phyloP scores from a whole-genome alignment of 1,140 invertebrate species.

The Brachionus plicatilis region DNA sequence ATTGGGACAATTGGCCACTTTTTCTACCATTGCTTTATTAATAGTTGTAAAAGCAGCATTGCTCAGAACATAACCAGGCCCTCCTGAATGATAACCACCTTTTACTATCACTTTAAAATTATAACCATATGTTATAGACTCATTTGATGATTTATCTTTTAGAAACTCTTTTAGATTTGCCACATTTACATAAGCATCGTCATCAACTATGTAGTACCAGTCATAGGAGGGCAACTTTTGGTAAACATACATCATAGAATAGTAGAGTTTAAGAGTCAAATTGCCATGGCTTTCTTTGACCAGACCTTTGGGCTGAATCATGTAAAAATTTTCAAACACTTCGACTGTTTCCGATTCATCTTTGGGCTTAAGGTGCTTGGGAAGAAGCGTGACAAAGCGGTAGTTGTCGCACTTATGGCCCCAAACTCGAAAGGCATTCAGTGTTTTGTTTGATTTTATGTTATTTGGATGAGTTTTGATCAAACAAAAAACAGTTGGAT shows the following conservation, averaged over 20 bases:
- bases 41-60: not conserved
- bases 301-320: not conserved
- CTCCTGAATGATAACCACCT: constrained; percentile 41
- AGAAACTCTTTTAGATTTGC: constrained; percentile 56
- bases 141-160: constrained; percentile 43
- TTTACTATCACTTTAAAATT: constrained; percentile 12
- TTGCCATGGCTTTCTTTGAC: not conserved
- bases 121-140: constrained; percentile 42
- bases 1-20: not conserved
- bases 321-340: not conserved
- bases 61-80: constrained; percentile 51
- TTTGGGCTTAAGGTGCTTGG: not conserved
- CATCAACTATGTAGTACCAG: constrained; percentile 90
- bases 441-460: not conserved
- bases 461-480: constrained; percentile 20
- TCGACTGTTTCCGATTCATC: not conserved
- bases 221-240: constrained; percentile 59
- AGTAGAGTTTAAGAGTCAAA: not conserved
- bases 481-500: not conserved
- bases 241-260: constrained; percentile 55
- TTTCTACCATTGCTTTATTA: not conserved
- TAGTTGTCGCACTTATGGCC: constrained; percentile 1
- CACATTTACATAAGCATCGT: constrained; percentile 74
- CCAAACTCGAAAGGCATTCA: not conserved
- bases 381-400: not conserved